Conservation (phyloP, 2,113 vertebrate genomes). For the Corythoichthys haematopterus region DNA sequence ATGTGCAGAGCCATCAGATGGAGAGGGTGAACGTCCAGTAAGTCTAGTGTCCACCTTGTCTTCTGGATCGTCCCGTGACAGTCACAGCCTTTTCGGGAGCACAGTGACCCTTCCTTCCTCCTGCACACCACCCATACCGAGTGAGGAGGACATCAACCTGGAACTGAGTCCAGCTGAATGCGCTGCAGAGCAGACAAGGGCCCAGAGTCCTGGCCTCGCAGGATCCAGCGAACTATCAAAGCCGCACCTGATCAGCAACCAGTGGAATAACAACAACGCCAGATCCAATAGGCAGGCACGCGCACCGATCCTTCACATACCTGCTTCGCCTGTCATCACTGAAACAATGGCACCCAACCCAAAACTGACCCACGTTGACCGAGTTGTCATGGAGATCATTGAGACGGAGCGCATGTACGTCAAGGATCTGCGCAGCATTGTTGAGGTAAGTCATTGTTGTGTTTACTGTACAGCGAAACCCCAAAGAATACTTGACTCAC, state of each 20-base stretch:
- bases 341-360: slow-evolving; percentile 68
- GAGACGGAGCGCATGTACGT: slow-evolving; percentile 94
- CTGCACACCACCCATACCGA: slow-evolving; percentile 37
- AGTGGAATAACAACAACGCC: slow-evolving; percentile 72
- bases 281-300: slow-evolving; percentile 61
- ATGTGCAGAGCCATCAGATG: slow-evolving; percentile 58
- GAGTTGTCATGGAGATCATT: slow-evolving; percentile 91
- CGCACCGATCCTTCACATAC: slow-evolving; percentile 16
- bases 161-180: slow-evolving; percentile 64
- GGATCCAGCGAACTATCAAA: slow-evolving; percentile 33
- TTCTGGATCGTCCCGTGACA: slow-evolving; percentile 75
- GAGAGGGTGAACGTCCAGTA: slow-evolving; percentile 73
- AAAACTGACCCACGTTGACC: slow-evolving; percentile 86
- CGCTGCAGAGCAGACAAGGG: slow-evolving; percentile 22
- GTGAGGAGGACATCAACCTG: slow-evolving; percentile 64
- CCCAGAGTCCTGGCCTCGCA: slow-evolving; percentile 29
- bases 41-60: slow-evolving; percentile 74
- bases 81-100: slow-evolving; percentile 71
- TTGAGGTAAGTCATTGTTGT: slow-evolving; percentile 78
- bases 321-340: slow-evolving; percentile 66
- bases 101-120: slow-evolving; percentile 52
- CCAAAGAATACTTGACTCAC: no score
- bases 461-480: slow-evolving; percentile 13
- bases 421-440: slow-evolving; percentile 86
- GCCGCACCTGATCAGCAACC: slow-evolving; percentile 22